Percentiles rank a stretch among this genome's conserved stretches.
These are phyloP conservation scores for Trichopria drosophilae DNA, from an alignment of 2,888 invertebrate genomes.

Conservation along the genomic window DNA sequence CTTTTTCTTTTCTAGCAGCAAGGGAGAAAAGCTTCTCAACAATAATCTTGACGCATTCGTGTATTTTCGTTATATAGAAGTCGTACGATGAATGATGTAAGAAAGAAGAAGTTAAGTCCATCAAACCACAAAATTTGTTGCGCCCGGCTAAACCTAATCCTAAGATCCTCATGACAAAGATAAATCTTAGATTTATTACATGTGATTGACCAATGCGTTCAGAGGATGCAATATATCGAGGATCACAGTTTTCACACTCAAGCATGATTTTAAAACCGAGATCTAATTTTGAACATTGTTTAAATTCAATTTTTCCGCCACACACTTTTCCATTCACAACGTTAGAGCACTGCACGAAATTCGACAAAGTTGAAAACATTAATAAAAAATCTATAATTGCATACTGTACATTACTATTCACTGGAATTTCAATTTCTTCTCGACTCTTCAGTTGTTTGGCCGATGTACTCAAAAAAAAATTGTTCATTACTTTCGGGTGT, in stretches of 20 bases:
- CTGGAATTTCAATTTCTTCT: conserved; percentile 32
- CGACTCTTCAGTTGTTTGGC: conserved; percentile 34
- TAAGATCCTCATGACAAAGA: conserved; percentile 37
- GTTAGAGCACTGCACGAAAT: too few relatives aligned
- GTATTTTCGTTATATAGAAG: too few relatives aligned
- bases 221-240: conserved; percentile 32
- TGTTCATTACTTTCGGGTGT: conserved; percentile 29
- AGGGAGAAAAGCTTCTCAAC: conserved; percentile 24
- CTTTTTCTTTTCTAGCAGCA: conserved; percentile 34
- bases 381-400: too few relatives aligned
- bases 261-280: conserved; percentile 33
- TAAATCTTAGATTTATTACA: conserved; percentile 32
- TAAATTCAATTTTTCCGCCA: conserved; percentile 33
- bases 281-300: conserved; percentile 33
- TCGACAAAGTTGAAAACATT: too few relatives aligned
- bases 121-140: too few relatives aligned
- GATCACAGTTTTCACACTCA: too few relatives aligned
- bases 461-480: conserved; percentile 32
- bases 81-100: conserved; percentile 31
- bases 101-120: conserved; percentile 31
- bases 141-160: too few relatives aligned
- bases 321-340: too few relatives aligned
- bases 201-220: conserved; percentile 30
- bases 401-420: too few relatives aligned
- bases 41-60: conserved; percentile 28